Evolutionary conservation across 1,140 invertebrate species (phyloP).

Genomic region (Macrotrachela quadricornifera): DNA sequence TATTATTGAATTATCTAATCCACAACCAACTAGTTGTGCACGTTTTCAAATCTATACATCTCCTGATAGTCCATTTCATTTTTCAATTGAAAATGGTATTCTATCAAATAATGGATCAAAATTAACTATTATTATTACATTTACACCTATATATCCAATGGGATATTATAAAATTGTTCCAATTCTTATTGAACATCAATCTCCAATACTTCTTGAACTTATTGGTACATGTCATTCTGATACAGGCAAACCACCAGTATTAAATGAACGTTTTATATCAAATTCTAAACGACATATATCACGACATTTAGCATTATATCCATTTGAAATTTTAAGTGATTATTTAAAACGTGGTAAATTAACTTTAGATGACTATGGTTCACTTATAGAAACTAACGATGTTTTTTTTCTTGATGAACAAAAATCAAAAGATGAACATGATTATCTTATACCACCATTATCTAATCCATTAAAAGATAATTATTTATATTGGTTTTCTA

Average conservation of each 20-base stretch:
- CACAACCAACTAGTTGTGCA: background rate
- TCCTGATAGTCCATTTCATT: too few relatives aligned
- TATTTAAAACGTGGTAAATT: too few relatives aligned
- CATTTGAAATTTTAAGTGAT: background rate
- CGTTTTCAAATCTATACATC: background rate
- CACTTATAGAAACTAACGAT: background rate
- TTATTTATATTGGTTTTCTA: too few relatives aligned
- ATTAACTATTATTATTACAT: slow-evolving; percentile 17
- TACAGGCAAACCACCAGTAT: slow-evolving; percentile 21
- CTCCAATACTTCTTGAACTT: slow-evolving; percentile 23
- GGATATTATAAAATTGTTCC: slow-evolving; percentile 23
- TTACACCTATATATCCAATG: slow-evolving; percentile 22
- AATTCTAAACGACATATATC: background rate
- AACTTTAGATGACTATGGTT: too few relatives aligned
- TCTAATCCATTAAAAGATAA: background rate
- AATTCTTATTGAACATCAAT: slow-evolving; percentile 26
- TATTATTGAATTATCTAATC: too few relatives aligned
- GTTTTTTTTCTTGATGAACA: background rate
- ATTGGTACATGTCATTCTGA: slow-evolving; percentile 28
- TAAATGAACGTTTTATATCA: slow-evolving; percentile 12
- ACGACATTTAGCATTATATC: too few relatives aligned
- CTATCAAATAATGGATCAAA: background rate
- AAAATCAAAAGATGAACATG: background rate
- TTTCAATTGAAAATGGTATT: too few relatives aligned
- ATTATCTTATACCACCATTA: background rate